phyloP scores from a whole-genome alignment of 2,113 vertebrate species.

The Megaceryle maxima region DNA sequence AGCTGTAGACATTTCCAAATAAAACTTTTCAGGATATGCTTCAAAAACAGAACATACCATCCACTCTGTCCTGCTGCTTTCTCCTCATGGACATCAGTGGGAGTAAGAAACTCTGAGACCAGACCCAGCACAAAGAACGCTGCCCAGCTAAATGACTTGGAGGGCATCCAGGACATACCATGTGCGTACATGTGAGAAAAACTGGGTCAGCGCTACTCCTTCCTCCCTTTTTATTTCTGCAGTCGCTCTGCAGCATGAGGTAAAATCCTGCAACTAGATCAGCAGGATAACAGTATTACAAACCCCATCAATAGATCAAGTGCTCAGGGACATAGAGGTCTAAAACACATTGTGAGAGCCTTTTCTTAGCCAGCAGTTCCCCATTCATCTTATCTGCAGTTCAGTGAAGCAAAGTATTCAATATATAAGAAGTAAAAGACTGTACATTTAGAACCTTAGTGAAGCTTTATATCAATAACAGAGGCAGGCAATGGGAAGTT shows the following conservation, averaged over 20 bases:
- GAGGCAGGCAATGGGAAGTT: not conserved
- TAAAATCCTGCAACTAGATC: constrained; percentile 27
- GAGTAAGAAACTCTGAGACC: not conserved
- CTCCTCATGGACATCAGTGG: not conserved
- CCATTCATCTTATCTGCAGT: constrained; percentile 43
- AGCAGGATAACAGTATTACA: not conserved
- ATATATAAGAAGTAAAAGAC: not conserved
- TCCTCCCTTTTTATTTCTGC: not conserved
- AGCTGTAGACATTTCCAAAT: not conserved
- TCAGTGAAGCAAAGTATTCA: constrained; percentile 18
- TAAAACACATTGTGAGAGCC: not conserved
- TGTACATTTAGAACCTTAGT: not conserved
- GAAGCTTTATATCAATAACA: not conserved
- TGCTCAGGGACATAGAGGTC: not conserved
- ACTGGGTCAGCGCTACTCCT: not conserved
- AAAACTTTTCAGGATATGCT: not conserved
- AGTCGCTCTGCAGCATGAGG: not conserved
- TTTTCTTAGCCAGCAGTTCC: constrained; percentile 33
- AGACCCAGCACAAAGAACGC: not conserved
- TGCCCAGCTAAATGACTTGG: not conserved
- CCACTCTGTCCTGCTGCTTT: not conserved
- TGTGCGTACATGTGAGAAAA: not conserved
- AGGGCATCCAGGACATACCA: not conserved
- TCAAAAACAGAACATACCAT: not conserved
- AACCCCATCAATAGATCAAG: constrained; percentile 39